phyloP scores from a whole-genome alignment of 1,140 invertebrate genomes.

The Drosophila sulfurigaster region DNA sequence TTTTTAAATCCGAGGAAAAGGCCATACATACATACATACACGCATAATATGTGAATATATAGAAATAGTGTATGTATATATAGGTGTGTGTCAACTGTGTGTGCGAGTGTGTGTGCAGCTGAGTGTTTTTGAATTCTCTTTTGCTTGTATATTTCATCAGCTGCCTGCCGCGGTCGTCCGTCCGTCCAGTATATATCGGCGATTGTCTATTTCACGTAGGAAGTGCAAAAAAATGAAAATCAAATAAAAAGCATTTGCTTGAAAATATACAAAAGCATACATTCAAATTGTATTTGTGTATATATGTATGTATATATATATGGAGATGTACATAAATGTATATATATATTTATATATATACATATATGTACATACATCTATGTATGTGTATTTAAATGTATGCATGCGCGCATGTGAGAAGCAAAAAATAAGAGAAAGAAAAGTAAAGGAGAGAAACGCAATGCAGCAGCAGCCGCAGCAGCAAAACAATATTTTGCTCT shows the following conservation, averaged over 20 bases:
- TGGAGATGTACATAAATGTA: neutral
- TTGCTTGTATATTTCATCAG: constrained; percentile 43
- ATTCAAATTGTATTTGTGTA: neutral
- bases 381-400: constrained; percentile 13
- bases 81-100: neutral
- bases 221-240: constrained; percentile 28
- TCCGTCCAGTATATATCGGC: constrained; percentile 20
- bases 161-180: constrained; percentile 21
- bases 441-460: constrained; percentile 17
- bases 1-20: constrained; percentile 27
- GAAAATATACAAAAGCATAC: constrained; percentile 1
- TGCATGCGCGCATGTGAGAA: constrained; percentile 46
- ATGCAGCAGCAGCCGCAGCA: neutral
- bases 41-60: constrained; percentile 38
- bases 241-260: neutral
- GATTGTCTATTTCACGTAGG: constrained; percentile 32
- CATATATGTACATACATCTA: constrained; percentile 1
- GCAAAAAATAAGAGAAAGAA: constrained; percentile 14
- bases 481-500: constrained; percentile 32
- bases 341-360: constrained; percentile 15
- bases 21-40: constrained; percentile 37
- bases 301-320: constrained; percentile 15
- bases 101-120: constrained; percentile 38
- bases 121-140: constrained; percentile 37
- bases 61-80: constrained; percentile 47